These are phyloP conservation scores for Melanostigma gelatinosum DNA, from an alignment of 2,113 vertebrate species.

Conservation along the genomic window DNA sequence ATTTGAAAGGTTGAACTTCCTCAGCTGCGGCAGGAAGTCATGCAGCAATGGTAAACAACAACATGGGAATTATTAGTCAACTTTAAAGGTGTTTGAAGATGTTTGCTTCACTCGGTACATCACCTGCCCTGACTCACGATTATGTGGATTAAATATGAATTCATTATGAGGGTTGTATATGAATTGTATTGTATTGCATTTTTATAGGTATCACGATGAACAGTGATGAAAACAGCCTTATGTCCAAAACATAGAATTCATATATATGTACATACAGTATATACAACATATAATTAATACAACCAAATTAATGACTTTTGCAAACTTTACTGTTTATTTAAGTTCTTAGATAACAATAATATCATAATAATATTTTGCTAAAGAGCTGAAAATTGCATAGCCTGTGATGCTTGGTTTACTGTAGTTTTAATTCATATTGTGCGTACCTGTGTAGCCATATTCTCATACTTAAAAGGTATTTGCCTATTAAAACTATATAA, in stretches of 20 bases:
- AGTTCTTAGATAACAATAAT: not conserved
- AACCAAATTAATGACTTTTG: not conserved
- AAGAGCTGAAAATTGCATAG: not conserved
- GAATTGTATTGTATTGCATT: no score
- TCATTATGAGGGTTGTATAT: no score
- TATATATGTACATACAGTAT: no score
- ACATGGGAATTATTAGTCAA: no score
- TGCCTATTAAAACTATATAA: not conserved
- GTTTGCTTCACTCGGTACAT: no score
- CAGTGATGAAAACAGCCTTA: no score
- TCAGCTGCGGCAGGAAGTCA: not conserved
- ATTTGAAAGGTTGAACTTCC: not conserved
- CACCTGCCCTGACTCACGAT: no score
- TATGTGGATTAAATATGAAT: no score
- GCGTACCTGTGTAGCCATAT: not conserved
- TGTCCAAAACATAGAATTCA: no score
- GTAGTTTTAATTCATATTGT: not conserved
- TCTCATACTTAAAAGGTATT: not conserved
- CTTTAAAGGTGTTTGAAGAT: no score
- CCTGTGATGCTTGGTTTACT: not conserved
- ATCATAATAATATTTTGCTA: not conserved
- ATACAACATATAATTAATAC: not conserved
- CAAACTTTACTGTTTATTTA: not conserved
- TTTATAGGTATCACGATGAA: no score
- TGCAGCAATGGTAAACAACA: not conserved